Base-by-base conservation (phyloP, 1,140 invertebrate species). In the Andricus grossulariae region DNA sequence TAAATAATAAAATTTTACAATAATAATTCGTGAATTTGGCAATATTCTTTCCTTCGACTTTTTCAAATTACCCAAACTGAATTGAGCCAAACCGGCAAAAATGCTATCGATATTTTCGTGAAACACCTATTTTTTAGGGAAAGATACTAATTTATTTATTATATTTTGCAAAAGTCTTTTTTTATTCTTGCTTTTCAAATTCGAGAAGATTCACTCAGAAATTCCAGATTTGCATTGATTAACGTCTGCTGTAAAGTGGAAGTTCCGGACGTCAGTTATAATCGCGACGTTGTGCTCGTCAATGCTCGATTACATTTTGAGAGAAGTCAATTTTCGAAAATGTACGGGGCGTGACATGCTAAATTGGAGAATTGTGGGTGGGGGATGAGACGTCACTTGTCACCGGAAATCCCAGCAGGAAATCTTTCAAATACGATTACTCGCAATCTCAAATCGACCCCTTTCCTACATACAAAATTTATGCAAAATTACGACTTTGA, bases 241-340 rank as follows among this genome's bases (percentile, higher is more conserved):
- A 12, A 66, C 25, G 60, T 66, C 60, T n/a, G 10, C 10, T 66
- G 39, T 39, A 66, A 16, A 66, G 19, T 2, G 60, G 39, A 66
- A 45, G 45, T 66, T 39, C 32, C 4, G 25, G 21, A 66, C 32
- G 60, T 66, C 60, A 66, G 8, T 39, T 66, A 66, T 16, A 45
- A 66, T 66, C 13, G 25, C 13, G 60, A 66, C 60, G 39, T 32
- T 66, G 6, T n/a, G 60, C 39, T 32, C 25, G 4, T 66, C 15
- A 66, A 10, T 66, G 60, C 2, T 45, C 39, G 60, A 66, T 66
- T 66, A 13, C 60, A 66, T 66, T 66, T 66, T 66, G 60, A 15
- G 60, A 66, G 60, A 66, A 66, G 60, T 66, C 60, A 66, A 39
- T 66, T 66, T 66, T 66, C 60, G 60, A 66, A 66, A 66, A 66